Conservation (phyloP, 2,888 invertebrate species). For the Harpagoxenus sublaevis region DNA sequence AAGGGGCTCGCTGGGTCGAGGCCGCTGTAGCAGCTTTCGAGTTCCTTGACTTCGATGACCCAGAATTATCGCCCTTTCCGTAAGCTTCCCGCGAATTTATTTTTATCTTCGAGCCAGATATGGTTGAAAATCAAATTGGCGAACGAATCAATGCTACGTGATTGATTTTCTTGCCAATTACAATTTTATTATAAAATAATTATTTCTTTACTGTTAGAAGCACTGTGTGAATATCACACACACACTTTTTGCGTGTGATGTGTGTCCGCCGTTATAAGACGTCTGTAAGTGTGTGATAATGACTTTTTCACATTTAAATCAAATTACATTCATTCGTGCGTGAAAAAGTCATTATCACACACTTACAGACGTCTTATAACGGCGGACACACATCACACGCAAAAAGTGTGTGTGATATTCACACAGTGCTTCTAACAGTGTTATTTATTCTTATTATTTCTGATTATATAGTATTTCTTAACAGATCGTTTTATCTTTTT, state of each 20-base stretch:
- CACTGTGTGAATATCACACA: too few species aligned
- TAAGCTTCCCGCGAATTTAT: not conserved
- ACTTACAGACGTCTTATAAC: not conserved
- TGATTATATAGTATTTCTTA: not conserved
- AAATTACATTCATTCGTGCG: too few species aligned
- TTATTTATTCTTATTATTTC: not conserved
- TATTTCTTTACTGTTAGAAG: not conserved
- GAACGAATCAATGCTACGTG: not conserved
- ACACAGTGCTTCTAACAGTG: too few species aligned
- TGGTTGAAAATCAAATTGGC: not conserved
- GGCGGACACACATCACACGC: too few species aligned
- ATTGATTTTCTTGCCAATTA: not conserved
- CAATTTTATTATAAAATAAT: not conserved
- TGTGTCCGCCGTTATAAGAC: too few species aligned
- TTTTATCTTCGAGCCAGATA: not conserved
- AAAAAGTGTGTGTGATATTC: too few species aligned
- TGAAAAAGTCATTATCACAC: too few species aligned
- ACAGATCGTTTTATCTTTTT: not conserved
- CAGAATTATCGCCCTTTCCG: constrained; percentile 21
- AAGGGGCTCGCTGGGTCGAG: constrained; percentile 25
- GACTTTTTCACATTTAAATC: too few species aligned
- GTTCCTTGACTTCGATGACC: constrained; percentile 41
- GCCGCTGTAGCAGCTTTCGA: constrained; percentile 12
- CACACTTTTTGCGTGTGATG: too few species aligned
- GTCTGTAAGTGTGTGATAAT: too few species aligned